Evolutionary conservation across 2,888 invertebrate genomes (phyloP), one percentile per base, ranked within the genome.

Genomic region (Xestobium rufovillosum): DNA sequence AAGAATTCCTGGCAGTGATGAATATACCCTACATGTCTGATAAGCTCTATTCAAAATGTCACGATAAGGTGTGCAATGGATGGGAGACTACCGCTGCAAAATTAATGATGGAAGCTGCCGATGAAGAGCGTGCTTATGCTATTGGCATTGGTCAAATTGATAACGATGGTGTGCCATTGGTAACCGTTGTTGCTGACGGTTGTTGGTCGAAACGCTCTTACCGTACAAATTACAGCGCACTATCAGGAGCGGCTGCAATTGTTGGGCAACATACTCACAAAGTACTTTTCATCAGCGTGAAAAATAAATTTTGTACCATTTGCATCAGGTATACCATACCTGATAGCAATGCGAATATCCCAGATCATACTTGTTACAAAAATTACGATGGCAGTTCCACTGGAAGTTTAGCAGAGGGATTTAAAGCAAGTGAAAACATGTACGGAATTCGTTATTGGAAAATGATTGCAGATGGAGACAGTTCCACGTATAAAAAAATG

Each of bases 211-310:
- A 29, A 12, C 11, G 29, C 3, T 29, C 29, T 13, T 31, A 14
- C 16, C n/a, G 31, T n/a, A 9, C 14, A 14, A 13, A 31, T 16
- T 31, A 16, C n/a, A 16, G n/a, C 10, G n/a, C 54, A 57, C 68
- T 36, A 14, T 37, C 38, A 11, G 34, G 38, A 4, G 36, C 34
- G 4, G 38, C 35, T 26, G 38, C 38, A 3, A 36, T 37, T 19
- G 26, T 37, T 6, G 34, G 31, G 3, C 26, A 37, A 12, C 13
- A 15, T 19, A 36, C 13, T n/a, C 25, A 27, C 9, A 17, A 36
- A 37, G 26, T 38, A 10, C 14, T 38, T 9, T 38, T 16, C 25
- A 10, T 38, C 13, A 25, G 26, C 3, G 17, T 31, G 6, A 8
- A 27, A 17, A 38, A 38, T 15, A 38, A 38, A 19, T 38, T 31